Evolutionary conservation across 2,113 vertebrate genomes (phyloP).

Genomic region (Clarias magur): DNA sequence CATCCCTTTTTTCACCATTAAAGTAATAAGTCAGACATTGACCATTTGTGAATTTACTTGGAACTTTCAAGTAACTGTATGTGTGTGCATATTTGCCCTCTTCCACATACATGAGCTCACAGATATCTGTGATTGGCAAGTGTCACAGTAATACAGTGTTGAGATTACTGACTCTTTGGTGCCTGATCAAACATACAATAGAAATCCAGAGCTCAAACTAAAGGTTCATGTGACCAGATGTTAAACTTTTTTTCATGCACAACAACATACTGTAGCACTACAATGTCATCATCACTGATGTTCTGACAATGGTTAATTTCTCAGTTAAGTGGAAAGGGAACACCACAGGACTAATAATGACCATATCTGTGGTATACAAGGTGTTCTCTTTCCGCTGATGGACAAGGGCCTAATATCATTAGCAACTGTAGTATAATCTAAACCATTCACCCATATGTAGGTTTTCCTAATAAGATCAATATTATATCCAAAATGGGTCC

Average conservation of each 20-base stretch:
- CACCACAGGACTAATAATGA: no score
- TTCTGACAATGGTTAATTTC: neutral
- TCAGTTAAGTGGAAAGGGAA: no score
- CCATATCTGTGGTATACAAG: no score
- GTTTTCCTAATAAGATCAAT: neutral
- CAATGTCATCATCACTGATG: neutral
- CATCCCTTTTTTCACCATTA: no score
- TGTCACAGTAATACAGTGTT: neutral
- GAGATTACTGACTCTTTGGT: neutral
- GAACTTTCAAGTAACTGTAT: neutral
- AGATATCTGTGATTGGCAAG: neutral
- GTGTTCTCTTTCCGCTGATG: neutral
- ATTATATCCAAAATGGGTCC: neutral
- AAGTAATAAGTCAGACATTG: no score
- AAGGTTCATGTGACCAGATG: neutral
- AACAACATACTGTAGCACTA: neutral
- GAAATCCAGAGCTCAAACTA: neutral
- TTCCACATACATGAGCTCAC: neutral
- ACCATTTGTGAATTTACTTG: no score
- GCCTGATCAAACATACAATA: neutral
- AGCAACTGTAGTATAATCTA: neutral
- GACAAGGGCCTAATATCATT: neutral
- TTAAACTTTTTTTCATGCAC: neutral
- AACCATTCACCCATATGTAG: neutral
- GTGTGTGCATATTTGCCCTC: neutral